A percentile compares a stretch with the other conserved stretches of the same genome.
Conservation (phyloP, 2,888 invertebrate species). For the Cactoblastis cactorum region DNA sequence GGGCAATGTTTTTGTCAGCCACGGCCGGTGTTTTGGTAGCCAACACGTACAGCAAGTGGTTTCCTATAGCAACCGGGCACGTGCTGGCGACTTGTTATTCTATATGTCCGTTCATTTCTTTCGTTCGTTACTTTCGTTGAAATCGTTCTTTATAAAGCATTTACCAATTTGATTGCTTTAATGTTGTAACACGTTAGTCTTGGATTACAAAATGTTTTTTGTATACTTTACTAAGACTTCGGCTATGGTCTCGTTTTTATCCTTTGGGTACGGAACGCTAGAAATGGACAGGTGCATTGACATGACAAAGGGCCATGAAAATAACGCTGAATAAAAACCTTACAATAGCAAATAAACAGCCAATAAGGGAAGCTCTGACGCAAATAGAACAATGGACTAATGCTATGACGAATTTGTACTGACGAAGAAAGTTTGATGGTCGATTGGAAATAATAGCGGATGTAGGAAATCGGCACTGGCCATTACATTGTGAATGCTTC, state of each 20-base stretch:
- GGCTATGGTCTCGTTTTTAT: too few species aligned
- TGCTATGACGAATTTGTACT: not conserved
- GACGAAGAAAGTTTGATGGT: not conserved
- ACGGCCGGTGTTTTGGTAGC: not conserved
- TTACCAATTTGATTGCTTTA: too few species aligned
- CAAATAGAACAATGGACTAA: not conserved
- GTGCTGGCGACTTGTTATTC: not conserved
- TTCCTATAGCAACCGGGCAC: not conserved
- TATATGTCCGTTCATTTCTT: not conserved
- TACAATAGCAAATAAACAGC: constrained; percentile 12
- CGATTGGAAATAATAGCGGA: constrained; percentile 8
- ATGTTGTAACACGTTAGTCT: too few species aligned
- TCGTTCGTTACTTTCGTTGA: too few species aligned
- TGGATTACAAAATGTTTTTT: too few species aligned
- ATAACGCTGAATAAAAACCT: not conserved
- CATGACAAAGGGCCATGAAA: not conserved
- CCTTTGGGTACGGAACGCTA: too few species aligned
- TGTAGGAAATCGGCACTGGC: not conserved
- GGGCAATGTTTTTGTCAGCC: not conserved
- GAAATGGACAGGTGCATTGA: too few species aligned
- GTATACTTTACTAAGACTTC: too few species aligned
- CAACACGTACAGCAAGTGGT: not conserved
- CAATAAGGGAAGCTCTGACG: constrained; percentile 8
- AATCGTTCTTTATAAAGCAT: not conserved
- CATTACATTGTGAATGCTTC: not conserved